Conservation (phyloP, 2,797 vertebrate genomes). For the Danio aesculapii region DNA sequence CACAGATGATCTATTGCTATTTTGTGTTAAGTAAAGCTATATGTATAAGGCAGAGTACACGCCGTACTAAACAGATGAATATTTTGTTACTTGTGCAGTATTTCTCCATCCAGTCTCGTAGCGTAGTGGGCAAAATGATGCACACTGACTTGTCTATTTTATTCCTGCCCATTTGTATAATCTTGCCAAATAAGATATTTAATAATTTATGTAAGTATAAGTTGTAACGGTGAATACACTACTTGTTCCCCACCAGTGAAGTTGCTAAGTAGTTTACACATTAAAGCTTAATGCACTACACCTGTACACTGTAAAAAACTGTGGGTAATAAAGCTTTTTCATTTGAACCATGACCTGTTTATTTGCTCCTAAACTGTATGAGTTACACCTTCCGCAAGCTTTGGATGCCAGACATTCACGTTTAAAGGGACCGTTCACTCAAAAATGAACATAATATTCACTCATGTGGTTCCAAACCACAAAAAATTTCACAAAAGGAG, state of each 20-base stretch:
- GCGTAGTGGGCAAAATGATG: slow-evolving; percentile 68
- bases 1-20: slow-evolving; percentile 70
- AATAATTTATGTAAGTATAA: slow-evolving; percentile 81
- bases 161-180: slow-evolving; percentile 83
- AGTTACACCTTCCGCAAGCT: background rate
- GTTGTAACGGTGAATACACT: slow-evolving; percentile 72
- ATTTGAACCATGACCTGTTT: slow-evolving; percentile 63
- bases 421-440: background rate
- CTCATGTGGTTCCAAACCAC: too few species aligned
- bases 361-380: too few species aligned
- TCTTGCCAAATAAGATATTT: slow-evolving; percentile 85
- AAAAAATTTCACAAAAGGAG: too few species aligned
- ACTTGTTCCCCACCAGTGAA: slow-evolving; percentile 72
- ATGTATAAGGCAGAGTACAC: slow-evolving; percentile 77
- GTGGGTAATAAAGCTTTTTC: slow-evolving; percentile 89
- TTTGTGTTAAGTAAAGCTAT: slow-evolving; percentile 79
- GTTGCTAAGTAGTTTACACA: slow-evolving; percentile 82
- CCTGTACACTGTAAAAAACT: slow-evolving; percentile 81
- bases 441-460: too few species aligned
- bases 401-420: background rate
- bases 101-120: slow-evolving; percentile 68
- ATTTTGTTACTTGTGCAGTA: slow-evolving; percentile 81
- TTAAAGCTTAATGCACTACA: slow-evolving; percentile 81
- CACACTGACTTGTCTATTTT: slow-evolving; percentile 65
- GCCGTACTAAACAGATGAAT: slow-evolving; percentile 75